These are phyloP conservation scores for Thymelicus sylvestris DNA, from an alignment of 2,888 invertebrate species.

Conservation along the genomic window DNA sequence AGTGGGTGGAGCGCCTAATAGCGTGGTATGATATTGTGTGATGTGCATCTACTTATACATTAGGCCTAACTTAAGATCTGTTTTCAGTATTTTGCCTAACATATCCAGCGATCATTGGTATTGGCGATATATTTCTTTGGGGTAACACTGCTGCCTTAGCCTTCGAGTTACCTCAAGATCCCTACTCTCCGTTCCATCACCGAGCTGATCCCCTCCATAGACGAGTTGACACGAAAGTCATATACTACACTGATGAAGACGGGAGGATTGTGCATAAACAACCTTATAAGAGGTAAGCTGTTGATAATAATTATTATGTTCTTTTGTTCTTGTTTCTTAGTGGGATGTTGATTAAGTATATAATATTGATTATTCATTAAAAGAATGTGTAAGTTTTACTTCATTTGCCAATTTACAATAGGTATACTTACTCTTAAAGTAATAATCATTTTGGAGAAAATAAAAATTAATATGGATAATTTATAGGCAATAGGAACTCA, in stretches of 20 bases:
- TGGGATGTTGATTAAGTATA: no score
- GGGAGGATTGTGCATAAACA: conserved; percentile 66
- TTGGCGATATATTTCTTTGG: conserved; percentile 86
- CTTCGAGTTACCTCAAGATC: conserved; percentile 90
- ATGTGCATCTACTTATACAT: conserved; percentile 21
- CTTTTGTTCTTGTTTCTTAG: background rate
- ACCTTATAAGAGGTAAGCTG: conserved; percentile 67
- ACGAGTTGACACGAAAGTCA: conserved; percentile 65
- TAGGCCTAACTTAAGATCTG: background rate
- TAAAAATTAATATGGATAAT: no score
- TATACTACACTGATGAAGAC: conserved; percentile 68
- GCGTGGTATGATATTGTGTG: no score
- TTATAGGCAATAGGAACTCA: no score
- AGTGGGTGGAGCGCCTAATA: no score
- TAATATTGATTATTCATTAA: no score
- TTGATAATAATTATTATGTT: background rate
- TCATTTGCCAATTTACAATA: no score
- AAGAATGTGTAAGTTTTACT: no score
- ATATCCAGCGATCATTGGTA: conserved; percentile 77
- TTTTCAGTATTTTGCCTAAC: conserved; percentile 86
- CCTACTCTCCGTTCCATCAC: conserved; percentile 76
- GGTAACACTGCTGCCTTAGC: conserved; percentile 91
- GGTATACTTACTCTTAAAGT: no score
- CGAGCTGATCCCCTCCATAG: conserved; percentile 76
- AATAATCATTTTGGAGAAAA: no score